Base-by-base conservation (phyloP, 2,797 vertebrate genomes). In the Phoxinus dragarum region DNA sequence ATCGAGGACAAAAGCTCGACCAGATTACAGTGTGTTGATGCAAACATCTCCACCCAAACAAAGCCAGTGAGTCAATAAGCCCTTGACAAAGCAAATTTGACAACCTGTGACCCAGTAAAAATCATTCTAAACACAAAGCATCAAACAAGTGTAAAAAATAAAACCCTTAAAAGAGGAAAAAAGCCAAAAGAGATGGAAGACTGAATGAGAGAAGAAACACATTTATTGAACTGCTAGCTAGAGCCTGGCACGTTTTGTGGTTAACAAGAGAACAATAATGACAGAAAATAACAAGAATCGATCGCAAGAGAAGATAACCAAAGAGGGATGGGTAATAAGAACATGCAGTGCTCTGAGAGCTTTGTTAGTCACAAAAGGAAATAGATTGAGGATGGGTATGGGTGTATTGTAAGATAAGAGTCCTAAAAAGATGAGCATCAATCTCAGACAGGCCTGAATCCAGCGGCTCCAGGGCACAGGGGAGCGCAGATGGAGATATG, bases 1-100 rank as follows among this genome's bases (percentile, higher is more conserved):
- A 69, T 80, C 23, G 10, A 72, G 52, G 40, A 38, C 61, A 66
- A 27, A 9, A 75, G 66, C 81, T 59, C 34, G 81, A 73, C 72
- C 21, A 80, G 82, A 85, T 89, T 87, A 89, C 81, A 80, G 61
- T 49, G 76, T 27, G 68, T 66, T 40, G 73, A 88, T 85, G 82
- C 73, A 81, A 75, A 88, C 27, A 77, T 79, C 52, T 72, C 56
- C 73, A 74, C 80, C 82, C 80, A 86, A 80, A 85, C 54, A 88
- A 85, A 84, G 67, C 40, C 82, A 31, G 36, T 1, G 6, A 27
- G 11, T 76, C 31, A 76, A 42, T 38, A 80, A 74, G 67, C 47
- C 59, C 11, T 59, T 81, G 54, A 54, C n/a, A 77, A 84, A 81
- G 68, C 42, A 31, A 56, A 80, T 80, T 36, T 74, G 77, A 80